Percentiles rank a stretch among this genome's conserved stretches.
These are phyloP conservation scores for Amblyjoppa proteus DNA, from an alignment of 2,888 invertebrate species.

Conservation along the genomic window DNA sequence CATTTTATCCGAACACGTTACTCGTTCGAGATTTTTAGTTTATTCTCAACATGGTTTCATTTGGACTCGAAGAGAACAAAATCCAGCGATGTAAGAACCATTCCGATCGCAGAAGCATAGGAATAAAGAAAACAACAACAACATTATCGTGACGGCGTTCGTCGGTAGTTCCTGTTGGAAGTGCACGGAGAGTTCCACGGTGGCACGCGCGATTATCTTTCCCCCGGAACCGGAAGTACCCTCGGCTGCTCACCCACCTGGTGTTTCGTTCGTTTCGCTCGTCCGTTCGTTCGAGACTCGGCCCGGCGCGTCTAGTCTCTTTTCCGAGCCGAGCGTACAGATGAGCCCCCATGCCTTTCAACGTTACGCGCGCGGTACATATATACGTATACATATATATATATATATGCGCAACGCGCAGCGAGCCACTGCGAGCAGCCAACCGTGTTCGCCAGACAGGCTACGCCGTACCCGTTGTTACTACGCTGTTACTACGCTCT, in stretches of 20 bases:
- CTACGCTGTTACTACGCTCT: slow-evolving; percentile 28
- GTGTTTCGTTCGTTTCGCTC: slow-evolving; percentile 73
- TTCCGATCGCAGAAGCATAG: slow-evolving; percentile 11
- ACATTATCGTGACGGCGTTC: slow-evolving; percentile 36
- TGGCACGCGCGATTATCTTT: slow-evolving; percentile 81
- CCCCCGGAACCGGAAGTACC: slow-evolving; percentile 83
- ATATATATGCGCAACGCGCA: slow-evolving; percentile 21
- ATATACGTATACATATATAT: slow-evolving; percentile 20
- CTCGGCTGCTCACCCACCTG: slow-evolving; percentile 84
- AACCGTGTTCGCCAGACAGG: slow-evolving; percentile 46
- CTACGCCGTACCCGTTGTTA: slow-evolving; percentile 20
- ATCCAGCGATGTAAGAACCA: not conserved
- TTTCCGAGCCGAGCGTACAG: slow-evolving; percentile 49
- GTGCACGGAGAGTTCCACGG: slow-evolving; percentile 54
- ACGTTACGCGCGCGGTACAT: slow-evolving; percentile 32
- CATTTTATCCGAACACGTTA: too few relatives aligned
- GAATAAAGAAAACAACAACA: not conserved
- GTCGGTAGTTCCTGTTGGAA: slow-evolving; percentile 37
- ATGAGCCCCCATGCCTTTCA: slow-evolving; percentile 58
- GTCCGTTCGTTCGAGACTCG: slow-evolving; percentile 55
- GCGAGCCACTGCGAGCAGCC: slow-evolving; percentile 44
- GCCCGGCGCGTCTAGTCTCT: slow-evolving; percentile 42
- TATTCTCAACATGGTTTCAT: not conserved
- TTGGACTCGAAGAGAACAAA: not conserved
- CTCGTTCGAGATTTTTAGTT: not conserved